phyloP scores from a whole-genome alignment of 2,888 invertebrate genomes.

The Noctua fimbriata region DNA sequence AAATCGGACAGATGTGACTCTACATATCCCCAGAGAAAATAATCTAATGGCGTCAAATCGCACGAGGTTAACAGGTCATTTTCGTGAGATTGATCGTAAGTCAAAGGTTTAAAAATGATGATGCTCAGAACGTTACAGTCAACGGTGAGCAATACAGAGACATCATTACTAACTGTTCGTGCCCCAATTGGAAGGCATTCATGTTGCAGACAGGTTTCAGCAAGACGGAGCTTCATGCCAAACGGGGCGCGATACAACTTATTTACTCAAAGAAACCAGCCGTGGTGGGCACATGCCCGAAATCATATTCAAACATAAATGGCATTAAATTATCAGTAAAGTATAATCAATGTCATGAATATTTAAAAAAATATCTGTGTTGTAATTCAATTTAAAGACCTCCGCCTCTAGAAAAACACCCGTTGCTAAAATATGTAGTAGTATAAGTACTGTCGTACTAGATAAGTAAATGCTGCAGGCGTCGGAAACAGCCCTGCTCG shows the following conservation, averaged over 20 bases:
- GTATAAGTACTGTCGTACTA: not conserved
- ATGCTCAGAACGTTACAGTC: too few relatives aligned
- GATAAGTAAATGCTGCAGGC: slow-evolving; percentile 31
- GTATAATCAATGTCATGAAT: not conserved
- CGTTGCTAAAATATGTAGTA: not conserved
- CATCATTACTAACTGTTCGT: too few relatives aligned
- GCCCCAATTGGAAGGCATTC: not conserved
- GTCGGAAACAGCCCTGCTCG: slow-evolving; percentile 1
- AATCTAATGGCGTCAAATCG: too few relatives aligned
- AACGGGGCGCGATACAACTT: too few relatives aligned
- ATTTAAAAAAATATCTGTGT: not conserved
- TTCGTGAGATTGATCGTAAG: too few relatives aligned
- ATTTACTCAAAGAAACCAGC: not conserved
- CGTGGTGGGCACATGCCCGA: not conserved
- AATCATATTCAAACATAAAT: not conserved
- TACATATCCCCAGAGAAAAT: too few relatives aligned
- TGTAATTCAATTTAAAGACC: not conserved
- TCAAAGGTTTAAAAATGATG: too few relatives aligned
- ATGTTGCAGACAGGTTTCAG: not conserved
- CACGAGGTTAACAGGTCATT: too few relatives aligned
- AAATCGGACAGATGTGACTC: too few relatives aligned
- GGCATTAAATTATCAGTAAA: not conserved
- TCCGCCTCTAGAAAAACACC: not conserved
- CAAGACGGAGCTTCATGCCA: not conserved
- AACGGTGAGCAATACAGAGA: too few relatives aligned